These are phyloP conservation scores for Hirtodrosophila alboralis DNA, from an alignment of 2,888 invertebrate species.

Conservation along the genomic window DNA sequence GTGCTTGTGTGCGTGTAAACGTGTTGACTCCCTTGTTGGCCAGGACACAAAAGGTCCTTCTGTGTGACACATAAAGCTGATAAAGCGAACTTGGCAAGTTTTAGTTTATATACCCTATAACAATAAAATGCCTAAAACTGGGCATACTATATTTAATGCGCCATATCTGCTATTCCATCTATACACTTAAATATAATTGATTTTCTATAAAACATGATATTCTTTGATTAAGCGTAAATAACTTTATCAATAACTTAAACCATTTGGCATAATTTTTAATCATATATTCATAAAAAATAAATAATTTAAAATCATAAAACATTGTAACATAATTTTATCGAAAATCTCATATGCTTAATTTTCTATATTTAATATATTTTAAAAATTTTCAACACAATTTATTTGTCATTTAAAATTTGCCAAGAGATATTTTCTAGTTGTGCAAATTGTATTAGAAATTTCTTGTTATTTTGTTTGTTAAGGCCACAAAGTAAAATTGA, in stretches of 20 bases:
- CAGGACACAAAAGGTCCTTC: conserved; percentile 42
- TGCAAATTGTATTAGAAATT: not conserved
- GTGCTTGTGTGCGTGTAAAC: conserved; percentile 1
- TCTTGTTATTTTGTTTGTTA: not conserved
- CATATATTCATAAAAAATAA: too few species aligned
- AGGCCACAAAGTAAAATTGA: conserved; percentile 22
- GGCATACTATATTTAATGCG: not conserved
- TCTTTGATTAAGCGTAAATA: too few species aligned
- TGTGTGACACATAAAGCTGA: conserved; percentile 50
- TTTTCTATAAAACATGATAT: too few species aligned
- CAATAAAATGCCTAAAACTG: not conserved
- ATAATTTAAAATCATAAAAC: too few species aligned
- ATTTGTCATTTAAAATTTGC: not conserved
- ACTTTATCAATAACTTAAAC: too few species aligned
- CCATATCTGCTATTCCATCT: too few species aligned
- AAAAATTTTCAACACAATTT: too few species aligned
- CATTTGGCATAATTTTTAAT: too few species aligned
- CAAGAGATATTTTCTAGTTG: conserved; percentile 11
- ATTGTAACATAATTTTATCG: too few species aligned
- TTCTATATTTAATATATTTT: too few species aligned
- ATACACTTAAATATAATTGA: too few species aligned
- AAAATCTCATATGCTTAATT: not conserved
- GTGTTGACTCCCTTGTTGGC: conserved; percentile 27
- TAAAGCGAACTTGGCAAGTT: conserved; percentile 50
- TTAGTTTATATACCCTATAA: conserved; percentile 38